These are phyloP conservation scores for Paradisaea rubra DNA, from an alignment of 2,113 vertebrate species.

Conservation along the genomic window DNA sequence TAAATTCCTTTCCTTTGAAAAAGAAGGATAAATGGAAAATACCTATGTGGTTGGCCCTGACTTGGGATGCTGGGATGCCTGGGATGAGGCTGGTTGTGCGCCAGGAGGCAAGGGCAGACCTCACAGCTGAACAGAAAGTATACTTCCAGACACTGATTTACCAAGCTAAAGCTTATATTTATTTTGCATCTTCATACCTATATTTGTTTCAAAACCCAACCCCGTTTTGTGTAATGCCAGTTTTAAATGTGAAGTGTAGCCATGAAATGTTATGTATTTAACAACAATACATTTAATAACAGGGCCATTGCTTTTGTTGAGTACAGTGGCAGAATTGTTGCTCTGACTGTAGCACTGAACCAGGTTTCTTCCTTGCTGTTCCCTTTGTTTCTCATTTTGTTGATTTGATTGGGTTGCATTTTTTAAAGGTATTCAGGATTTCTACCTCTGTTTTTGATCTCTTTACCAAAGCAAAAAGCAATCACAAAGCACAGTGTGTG, in stretches of 20 bases:
- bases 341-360: neutral
- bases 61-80: neutral
- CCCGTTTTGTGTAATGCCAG: neutral
- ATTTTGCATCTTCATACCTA: neutral
- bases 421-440: neutral
- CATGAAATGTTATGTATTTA: neutral
- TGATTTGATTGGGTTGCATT: neutral
- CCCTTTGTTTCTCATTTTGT: neutral
- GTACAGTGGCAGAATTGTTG: neutral
- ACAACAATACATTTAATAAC: neutral
- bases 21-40: neutral
- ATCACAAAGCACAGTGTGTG: neutral
- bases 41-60: fast-evolving
- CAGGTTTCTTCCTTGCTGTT: neutral
- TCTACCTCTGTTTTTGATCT: neutral
- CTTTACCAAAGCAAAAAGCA: neutral
- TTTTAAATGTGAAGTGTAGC: neutral
- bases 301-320: neutral
- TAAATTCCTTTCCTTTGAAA: neutral
- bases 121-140: neutral
- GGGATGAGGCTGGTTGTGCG: neutral
- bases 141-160: neutral
- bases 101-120: neutral
- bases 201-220: neutral
- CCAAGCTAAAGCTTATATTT: neutral